phyloP scores from a whole-genome alignment of 2,113 vertebrate species.

The Crotalus tigris region DNA sequence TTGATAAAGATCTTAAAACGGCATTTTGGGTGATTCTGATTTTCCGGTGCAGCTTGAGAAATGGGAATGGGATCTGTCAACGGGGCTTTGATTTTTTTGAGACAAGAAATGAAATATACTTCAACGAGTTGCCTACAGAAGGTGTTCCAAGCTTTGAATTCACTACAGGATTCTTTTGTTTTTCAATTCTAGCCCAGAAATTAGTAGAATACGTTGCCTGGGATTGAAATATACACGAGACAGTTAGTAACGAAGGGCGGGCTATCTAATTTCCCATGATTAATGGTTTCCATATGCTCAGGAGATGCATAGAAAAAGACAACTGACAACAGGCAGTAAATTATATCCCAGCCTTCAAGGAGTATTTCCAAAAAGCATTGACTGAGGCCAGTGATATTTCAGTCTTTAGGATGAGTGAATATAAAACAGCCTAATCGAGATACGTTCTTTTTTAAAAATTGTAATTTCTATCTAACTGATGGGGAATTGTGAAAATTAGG shows the following conservation, averaged over 20 bases:
- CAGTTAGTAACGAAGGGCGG: neutral
- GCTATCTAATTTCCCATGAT: constrained; percentile 5
- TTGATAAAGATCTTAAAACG: neutral
- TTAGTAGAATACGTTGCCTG: constrained; percentile 6
- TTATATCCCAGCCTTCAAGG: constrained; percentile 8
- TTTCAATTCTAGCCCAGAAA: neutral
- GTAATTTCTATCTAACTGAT: neutral
- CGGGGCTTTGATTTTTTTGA: neutral
- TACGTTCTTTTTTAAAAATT: neutral
- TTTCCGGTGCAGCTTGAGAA: neutral
- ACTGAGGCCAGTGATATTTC: neutral
- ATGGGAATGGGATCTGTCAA: neutral
- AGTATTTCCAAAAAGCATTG: neutral
- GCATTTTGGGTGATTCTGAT: neutral
- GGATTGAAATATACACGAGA: constrained; percentile 3
- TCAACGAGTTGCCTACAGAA: neutral
- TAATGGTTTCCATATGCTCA: constrained; percentile 10
- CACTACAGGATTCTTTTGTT: neutral
- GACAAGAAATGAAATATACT: neutral
- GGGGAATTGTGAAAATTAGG: neutral
- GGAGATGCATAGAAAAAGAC: neutral
- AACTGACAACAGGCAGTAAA: neutral
- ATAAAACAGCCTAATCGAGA: neutral
- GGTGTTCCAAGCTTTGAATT: neutral
- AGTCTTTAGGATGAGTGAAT: neutral